Percentiles rank a stretch among this genome's conserved stretches.
These are phyloP conservation scores for Coendou prehensilis DNA, from an alignment of 2,797 vertebrate species.

Conservation along the genomic window DNA sequence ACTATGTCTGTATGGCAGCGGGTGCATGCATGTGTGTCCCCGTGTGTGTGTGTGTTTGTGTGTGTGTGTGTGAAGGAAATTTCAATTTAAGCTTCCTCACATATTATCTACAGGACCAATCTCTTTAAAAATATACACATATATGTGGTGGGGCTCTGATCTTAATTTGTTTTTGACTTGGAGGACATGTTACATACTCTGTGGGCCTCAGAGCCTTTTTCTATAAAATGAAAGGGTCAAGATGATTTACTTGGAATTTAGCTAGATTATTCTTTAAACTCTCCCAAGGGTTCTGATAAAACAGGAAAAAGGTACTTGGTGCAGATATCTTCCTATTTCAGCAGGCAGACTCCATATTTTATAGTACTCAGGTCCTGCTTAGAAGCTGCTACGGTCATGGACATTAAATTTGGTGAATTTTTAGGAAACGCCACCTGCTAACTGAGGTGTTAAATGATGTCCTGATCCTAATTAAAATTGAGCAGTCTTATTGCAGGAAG, in stretches of 20 bases:
- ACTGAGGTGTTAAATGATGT: background rate
- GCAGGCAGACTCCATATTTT: background rate
- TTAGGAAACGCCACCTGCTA: background rate
- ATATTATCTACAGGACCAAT: background rate
- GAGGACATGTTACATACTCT: background rate
- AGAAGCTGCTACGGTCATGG: background rate
- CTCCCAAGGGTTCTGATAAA: background rate
- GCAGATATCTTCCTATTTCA: background rate
- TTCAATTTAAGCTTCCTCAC: background rate
- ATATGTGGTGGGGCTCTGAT: background rate
- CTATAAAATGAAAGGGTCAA: background rate
- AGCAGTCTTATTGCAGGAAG: background rate
- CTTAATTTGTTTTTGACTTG: background rate
- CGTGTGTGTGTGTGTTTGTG: background rate
- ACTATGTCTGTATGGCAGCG: background rate
- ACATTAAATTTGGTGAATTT: background rate
- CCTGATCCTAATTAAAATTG: background rate
- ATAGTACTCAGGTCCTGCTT: background rate
- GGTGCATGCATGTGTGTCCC: too few relatives aligned
- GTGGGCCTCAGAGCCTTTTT: background rate
- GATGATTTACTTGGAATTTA: conserved; percentile 14
- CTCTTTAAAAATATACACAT: conserved; percentile 17
- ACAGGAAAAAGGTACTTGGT: background rate
- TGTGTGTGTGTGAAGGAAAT: background rate
- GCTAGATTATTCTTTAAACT: background rate